A percentile compares a stretch with the other conserved stretches of the same genome.
These are phyloP conservation scores for Agelas oroides DNA, from an alignment of 37 sponge, comb jelly and placozoan species.

Conservation along the genomic window DNA sequence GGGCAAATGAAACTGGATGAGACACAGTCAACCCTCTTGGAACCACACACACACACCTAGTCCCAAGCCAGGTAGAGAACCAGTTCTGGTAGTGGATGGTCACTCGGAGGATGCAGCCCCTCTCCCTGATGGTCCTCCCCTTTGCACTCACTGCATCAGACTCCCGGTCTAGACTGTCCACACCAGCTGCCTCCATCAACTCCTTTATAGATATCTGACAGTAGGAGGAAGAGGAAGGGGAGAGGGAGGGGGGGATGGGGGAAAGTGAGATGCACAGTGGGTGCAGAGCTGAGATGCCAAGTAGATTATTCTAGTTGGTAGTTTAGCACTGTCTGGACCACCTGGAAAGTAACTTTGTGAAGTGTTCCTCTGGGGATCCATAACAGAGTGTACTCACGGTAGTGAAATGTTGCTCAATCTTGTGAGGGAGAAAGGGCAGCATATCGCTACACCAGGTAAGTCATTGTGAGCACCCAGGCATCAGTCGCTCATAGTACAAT, in stretches of 20 bases:
- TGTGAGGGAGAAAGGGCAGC: too few relatives aligned
- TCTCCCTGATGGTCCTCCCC: constrained; percentile 66
- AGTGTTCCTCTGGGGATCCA: too few relatives aligned
- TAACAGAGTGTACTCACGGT: too few relatives aligned
- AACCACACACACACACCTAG: constrained; percentile 42
- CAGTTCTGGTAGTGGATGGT: constrained; percentile 83
- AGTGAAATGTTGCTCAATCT: too few relatives aligned
- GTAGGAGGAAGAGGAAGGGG: neutral
- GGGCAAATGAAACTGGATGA: neutral
- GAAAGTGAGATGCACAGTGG: neutral
- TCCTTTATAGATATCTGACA: constrained; percentile 65
- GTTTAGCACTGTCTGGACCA: too few relatives aligned
- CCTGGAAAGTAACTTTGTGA: too few relatives aligned
- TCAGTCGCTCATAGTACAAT: too few relatives aligned
- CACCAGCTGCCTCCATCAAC: constrained; percentile 78
- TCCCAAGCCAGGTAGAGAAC: constrained; percentile 70
- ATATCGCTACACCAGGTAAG: neutral
- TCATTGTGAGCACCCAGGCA: neutral
- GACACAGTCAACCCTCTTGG: neutral
- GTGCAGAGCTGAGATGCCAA: neutral
- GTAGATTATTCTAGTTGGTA: too few relatives aligned
- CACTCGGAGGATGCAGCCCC: constrained; percentile 79
- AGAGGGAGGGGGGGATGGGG: too few relatives aligned
- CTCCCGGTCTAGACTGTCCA: constrained; percentile 65
- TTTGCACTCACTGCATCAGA: constrained; percentile 75